These are phyloP conservation scores for Hylaeus anthracinus DNA, from an alignment of 1,140 invertebrate species.

Conservation along the genomic window DNA sequence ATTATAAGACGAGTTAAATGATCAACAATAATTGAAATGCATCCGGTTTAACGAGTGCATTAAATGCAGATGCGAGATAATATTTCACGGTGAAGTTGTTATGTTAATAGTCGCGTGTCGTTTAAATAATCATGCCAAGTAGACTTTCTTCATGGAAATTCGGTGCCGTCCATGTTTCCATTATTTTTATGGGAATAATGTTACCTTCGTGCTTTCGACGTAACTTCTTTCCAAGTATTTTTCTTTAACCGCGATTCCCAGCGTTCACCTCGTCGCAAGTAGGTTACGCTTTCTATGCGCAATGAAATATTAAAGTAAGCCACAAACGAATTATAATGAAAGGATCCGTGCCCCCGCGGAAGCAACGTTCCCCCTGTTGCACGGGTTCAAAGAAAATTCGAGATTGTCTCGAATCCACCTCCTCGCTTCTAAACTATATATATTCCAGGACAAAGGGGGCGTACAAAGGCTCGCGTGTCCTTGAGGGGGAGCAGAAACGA, in stretches of 20 bases:
- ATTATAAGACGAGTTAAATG: too few species aligned
- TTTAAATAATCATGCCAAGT: too few species aligned
- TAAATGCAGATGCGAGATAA: not conserved
- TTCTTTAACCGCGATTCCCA: not conserved
- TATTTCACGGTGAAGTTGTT: too few species aligned
- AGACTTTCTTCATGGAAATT: not conserved
- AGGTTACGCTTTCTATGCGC: not conserved
- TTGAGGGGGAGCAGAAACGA: not conserved
- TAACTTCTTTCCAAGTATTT: not conserved
- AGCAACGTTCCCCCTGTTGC: not conserved
- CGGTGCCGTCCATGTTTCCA: not conserved
- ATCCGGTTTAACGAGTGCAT: not conserved
- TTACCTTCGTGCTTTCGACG: not conserved
- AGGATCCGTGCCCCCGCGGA: not conserved
- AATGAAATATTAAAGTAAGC: slow-evolving; percentile 1
- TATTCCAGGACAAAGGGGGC: not conserved
- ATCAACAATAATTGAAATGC: not conserved
- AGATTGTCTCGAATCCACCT: not conserved
- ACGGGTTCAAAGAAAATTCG: slow-evolving; percentile 13
- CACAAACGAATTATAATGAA: slow-evolving; percentile 24
- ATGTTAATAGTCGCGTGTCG: too few species aligned
- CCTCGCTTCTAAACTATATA: not conserved
- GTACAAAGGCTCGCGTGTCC: not conserved
- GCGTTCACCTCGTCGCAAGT: not conserved
- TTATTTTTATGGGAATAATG: not conserved